These are phyloP conservation scores for Rattus rattus DNA, from an alignment of 2,113 vertebrate species.

Conservation along the genomic window DNA sequence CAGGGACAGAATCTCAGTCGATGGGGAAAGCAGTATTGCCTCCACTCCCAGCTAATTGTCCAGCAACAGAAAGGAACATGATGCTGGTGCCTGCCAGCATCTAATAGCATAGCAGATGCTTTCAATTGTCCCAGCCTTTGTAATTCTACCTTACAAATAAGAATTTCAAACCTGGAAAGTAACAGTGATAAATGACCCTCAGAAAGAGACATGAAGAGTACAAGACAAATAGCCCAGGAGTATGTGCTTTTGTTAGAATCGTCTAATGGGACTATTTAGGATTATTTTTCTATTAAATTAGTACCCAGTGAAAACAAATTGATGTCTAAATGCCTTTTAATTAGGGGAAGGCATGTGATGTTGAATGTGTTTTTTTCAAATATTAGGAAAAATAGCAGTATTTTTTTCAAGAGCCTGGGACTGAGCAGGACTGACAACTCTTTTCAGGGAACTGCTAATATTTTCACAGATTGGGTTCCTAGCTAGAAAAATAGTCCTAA, in stretches of 20 bases:
- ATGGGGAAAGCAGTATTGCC: constrained; percentile 54
- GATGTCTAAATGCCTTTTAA: constrained; percentile 4
- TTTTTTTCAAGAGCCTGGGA: constrained; percentile 4
- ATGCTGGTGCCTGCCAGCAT: background rate
- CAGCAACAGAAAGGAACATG: constrained; percentile 46
- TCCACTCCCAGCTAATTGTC: constrained; percentile 50
- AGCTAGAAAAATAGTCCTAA: constrained; percentile 28
- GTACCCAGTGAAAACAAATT: background rate
- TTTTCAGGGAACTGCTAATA: background rate
- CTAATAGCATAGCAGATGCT: constrained; percentile 68
- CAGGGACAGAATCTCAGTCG: constrained; percentile 49
- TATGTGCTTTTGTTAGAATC: background rate
- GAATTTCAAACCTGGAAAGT: constrained; percentile 69
- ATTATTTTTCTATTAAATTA: constrained; percentile 53
- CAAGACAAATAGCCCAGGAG: background rate
- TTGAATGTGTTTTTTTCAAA: constrained; percentile 19
- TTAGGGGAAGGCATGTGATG: background rate
- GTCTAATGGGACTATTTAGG: background rate
- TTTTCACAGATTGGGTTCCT: background rate
- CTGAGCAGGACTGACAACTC: background rate
- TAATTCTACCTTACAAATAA: constrained; percentile 76
- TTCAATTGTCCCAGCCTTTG: constrained; percentile 66
- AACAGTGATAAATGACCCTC: constrained; percentile 57
- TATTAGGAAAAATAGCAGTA: background rate
- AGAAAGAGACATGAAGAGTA: constrained; percentile 27